Evolutionary conservation across 2,113 vertebrate genomes (phyloP).

Genomic region (Azemiops feae): DNA sequence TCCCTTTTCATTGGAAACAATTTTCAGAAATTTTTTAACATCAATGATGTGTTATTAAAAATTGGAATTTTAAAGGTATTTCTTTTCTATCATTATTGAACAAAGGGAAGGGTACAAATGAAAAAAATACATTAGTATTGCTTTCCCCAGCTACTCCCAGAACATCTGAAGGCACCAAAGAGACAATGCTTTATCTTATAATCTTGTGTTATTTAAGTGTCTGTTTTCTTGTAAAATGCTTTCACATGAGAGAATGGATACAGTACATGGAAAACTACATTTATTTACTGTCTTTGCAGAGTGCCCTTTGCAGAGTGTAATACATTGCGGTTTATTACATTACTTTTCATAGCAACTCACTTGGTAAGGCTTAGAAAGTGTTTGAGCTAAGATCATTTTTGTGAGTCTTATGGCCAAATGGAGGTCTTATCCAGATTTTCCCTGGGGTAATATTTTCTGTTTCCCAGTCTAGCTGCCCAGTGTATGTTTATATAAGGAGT

Average conservation of each 20-base stretch:
- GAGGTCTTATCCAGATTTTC: not conserved
- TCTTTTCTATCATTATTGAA: not conserved
- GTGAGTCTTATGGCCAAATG: not conserved
- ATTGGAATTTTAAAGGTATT: not conserved
- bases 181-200: not conserved
- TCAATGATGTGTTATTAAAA: not conserved
- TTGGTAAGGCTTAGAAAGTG: not conserved
- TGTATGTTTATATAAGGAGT: not conserved
- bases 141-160: not conserved
- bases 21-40: not conserved
- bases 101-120: not conserved
- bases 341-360: not conserved
- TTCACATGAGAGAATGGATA: not conserved
- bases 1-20: not conserved
- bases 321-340: not conserved
- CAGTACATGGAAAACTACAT: not conserved
- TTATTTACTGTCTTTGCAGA: not conserved
- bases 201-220: not conserved
- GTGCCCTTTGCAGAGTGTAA: not conserved
- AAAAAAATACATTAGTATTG: not conserved
- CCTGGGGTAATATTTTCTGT: not conserved
- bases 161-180: not conserved
- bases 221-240: not conserved
- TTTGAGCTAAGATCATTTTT: not conserved
- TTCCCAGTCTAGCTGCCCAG: not conserved